Evolutionary conservation across 2,888 invertebrate genomes (phyloP).

Genomic region (Nowickia ferox): DNA sequence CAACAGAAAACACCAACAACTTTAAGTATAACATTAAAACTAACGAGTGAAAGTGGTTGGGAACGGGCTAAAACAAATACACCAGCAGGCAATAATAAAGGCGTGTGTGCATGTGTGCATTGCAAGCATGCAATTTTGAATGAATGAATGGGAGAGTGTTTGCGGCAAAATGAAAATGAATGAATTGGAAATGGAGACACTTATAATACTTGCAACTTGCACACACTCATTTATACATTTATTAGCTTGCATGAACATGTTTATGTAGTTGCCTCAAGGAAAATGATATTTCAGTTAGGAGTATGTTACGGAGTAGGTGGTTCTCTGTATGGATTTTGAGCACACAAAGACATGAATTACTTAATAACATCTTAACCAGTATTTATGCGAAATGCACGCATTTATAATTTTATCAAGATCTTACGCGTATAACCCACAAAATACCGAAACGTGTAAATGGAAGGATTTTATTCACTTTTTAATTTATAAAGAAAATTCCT

Average conservation of each 20-base stretch:
- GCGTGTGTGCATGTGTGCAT: neutral
- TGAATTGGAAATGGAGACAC: constrained; percentile 40
- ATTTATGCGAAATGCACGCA: neutral
- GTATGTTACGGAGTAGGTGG: neutral
- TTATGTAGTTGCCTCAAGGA: constrained; percentile 8
- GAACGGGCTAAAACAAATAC: constrained; percentile 29
- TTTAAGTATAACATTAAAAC: constrained; percentile 24
- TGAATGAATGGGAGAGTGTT: constrained; percentile 39
- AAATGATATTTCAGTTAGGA: constrained; percentile 29
- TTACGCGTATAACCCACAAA: neutral
- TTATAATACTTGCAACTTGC: constrained; percentile 9
- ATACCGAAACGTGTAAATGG: neutral
- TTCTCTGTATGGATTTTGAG: neutral
- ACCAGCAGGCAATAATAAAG: constrained; percentile 20
- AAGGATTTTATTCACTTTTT: too few species aligned
- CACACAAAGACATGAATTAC: constrained; percentile 7
- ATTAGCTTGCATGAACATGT: neutral
- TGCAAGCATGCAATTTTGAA: neutral
- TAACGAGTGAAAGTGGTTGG: constrained; percentile 67
- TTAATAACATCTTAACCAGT: constrained; percentile 9
- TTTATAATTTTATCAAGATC: neutral
- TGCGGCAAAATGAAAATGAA: constrained; percentile 32
- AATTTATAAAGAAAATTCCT: too few species aligned
- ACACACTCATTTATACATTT: neutral
- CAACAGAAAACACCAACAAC: neutral